Conservation (phyloP, 2,888 invertebrate genomes). For the Lepidochrysops patricia region DNA sequence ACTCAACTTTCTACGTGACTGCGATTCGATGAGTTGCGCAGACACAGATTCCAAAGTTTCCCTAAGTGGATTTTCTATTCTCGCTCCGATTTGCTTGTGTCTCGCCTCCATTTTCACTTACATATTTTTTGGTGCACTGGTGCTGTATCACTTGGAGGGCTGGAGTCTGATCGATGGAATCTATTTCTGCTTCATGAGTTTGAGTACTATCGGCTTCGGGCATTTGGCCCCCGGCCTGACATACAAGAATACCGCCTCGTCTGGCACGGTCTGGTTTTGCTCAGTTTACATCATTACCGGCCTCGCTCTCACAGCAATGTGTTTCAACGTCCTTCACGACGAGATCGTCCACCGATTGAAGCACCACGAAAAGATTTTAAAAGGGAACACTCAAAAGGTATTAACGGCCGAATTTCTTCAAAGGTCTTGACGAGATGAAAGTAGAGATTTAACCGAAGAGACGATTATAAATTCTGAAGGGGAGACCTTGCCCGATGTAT, state of each 20-base stretch:
- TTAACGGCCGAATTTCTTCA: constrained; percentile 61
- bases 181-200: constrained; percentile 96
- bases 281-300: constrained; percentile 35
- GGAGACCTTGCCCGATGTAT: constrained; percentile 62
- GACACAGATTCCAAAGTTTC: constrained; percentile 81
- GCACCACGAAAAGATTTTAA: constrained; percentile 69
- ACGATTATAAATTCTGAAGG: constrained; percentile 57
- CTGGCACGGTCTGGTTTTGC: constrained; percentile 90
- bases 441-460: constrained; percentile 57
- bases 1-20: constrained; percentile 61
- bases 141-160: constrained; percentile 91
- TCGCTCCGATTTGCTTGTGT: constrained; percentile 92
- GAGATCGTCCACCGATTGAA: constrained; percentile 88
- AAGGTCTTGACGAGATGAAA: constrained; percentile 67
- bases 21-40: constrained; percentile 75
- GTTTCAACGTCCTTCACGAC: constrained; percentile 85
- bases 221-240: constrained; percentile 85
- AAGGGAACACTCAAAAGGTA: constrained; percentile 53
- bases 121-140: constrained; percentile 91
- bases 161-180: constrained; percentile 94
- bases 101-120: constrained; percentile 92
- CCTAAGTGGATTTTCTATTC: constrained; percentile 82
- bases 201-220: constrained; percentile 93
- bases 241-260: constrained; percentile 62
- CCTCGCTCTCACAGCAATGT: constrained; percentile 14